These are phyloP conservation scores for Chironomus riparius DNA, from an alignment of 2,888 invertebrate species.

Conservation along the genomic window DNA sequence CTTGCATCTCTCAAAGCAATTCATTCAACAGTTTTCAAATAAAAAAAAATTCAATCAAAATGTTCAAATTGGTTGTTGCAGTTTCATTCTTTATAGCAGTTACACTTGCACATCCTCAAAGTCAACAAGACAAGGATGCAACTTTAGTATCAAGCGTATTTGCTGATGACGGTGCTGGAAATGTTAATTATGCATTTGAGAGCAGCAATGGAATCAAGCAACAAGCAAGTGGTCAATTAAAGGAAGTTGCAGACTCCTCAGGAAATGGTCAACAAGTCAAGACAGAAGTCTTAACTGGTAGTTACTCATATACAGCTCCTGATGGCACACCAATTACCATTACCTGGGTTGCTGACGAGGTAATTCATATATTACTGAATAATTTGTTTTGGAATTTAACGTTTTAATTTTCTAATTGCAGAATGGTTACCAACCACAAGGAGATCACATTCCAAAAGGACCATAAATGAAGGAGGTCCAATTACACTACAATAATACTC, in stretches of 20 bases:
- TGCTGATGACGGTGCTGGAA: background rate
- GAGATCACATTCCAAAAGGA: background rate
- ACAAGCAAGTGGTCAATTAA: conserved; percentile 62
- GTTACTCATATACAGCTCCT: conserved; percentile 61
- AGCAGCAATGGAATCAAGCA: conserved; percentile 70
- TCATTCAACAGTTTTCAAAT: background rate
- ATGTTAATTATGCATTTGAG: conserved; percentile 40
- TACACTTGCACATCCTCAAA: background rate
- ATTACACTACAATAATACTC: no score
- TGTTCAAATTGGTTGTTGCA: background rate
- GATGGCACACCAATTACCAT: conserved; percentile 49
- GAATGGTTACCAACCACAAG: background rate
- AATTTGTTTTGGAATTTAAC: background rate
- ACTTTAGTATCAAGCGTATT: background rate
- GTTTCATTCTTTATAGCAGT: background rate
- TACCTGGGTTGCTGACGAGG: background rate
- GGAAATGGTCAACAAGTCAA: conserved; percentile 45
- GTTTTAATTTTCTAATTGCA: background rate
- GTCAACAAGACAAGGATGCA: background rate
- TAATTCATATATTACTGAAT: background rate
- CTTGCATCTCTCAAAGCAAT: background rate
- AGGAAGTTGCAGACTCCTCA: conserved; percentile 46
- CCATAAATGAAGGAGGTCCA: no score
- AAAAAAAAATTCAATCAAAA: background rate
- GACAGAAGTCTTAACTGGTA: conserved; percentile 56